phyloP scores from a whole-genome alignment of 2,888 invertebrate genomes.

The Xanthia icteritia region DNA sequence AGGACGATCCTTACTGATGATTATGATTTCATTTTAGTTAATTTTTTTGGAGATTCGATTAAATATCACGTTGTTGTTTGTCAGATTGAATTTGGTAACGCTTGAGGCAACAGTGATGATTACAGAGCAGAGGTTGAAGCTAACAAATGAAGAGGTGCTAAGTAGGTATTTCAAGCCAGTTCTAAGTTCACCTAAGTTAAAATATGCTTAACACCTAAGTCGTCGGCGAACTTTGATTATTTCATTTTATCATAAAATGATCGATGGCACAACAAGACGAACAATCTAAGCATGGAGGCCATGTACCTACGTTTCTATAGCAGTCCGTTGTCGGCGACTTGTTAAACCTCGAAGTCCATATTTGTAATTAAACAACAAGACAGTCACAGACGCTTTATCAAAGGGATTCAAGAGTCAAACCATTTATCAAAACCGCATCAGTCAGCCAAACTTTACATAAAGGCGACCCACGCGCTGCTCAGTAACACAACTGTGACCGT shows the following conservation, averaged over 20 bases:
- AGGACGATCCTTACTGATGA: constrained; percentile 28
- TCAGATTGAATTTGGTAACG: not conserved
- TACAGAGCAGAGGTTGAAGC: not conserved
- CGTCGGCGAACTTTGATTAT: not conserved
- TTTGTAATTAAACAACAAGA: constrained; percentile 34
- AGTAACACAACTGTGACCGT: constrained; percentile 61
- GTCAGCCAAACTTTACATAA: constrained; percentile 40
- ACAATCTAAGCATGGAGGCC: not conserved
- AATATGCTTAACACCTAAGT: not conserved
- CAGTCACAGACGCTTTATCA: constrained; percentile 9
- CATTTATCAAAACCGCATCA: constrained; percentile 58
- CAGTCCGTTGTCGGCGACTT: too few relatives aligned
- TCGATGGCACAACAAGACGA: not conserved
- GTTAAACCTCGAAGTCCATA: not conserved
- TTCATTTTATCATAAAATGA: not conserved
- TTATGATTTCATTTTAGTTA: constrained; percentile 26
- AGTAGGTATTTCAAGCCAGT: not conserved
- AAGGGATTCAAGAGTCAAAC: constrained; percentile 56
- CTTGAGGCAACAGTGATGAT: not conserved
- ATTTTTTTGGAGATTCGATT: not conserved
- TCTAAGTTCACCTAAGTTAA: not conserved
- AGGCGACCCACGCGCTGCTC: constrained; percentile 52
- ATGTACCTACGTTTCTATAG: not conserved
- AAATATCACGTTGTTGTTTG: not conserved
- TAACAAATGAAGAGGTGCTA: not conserved